These are phyloP conservation scores for Gobiocypris rarus DNA, from an alignment of 2,113 vertebrate genomes.

Conservation along the genomic window DNA sequence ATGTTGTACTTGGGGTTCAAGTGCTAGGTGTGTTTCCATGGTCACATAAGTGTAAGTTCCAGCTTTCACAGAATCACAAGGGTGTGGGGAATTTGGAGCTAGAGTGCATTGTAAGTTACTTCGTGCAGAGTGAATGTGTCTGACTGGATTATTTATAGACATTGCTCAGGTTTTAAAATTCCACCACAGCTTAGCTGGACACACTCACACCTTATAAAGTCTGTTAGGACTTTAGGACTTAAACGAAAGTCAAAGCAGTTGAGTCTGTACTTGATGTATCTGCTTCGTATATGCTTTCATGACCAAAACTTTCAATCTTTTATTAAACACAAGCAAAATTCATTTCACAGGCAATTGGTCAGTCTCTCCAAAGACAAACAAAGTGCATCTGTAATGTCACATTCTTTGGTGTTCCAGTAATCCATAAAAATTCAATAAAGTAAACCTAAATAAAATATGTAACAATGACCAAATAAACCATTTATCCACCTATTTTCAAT, in stretches of 20 bases:
- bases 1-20: conserved; percentile 29
- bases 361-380: conserved; percentile 43
- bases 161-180: conserved; percentile 55
- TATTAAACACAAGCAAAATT: conserved; percentile 61
- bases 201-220: conserved; percentile 38
- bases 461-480: not conserved
- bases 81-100: conserved; percentile 51
- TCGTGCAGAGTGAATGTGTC: conserved; percentile 45
- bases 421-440: not conserved
- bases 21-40: conserved; percentile 43
- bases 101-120: conserved; percentile 12
- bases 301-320: conserved; percentile 55
- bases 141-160: conserved; percentile 52
- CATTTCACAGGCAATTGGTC: conserved; percentile 59
- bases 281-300: conserved; percentile 51
- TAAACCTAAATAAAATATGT: not conserved
- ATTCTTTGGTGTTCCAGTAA: conserved; percentile 19
- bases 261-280: not conserved
- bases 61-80: conserved; percentile 48
- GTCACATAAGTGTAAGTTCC: conserved; percentile 46
- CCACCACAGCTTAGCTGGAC: conserved; percentile 46
- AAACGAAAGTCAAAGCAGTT: not conserved
- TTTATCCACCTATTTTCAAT: not conserved
- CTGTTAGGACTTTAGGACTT: conserved; percentile 24
- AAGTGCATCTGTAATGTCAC: conserved; percentile 1